Base-by-base conservation (phyloP, 2,888 invertebrate genomes). In the Margaritifera margaritifera region DNA sequence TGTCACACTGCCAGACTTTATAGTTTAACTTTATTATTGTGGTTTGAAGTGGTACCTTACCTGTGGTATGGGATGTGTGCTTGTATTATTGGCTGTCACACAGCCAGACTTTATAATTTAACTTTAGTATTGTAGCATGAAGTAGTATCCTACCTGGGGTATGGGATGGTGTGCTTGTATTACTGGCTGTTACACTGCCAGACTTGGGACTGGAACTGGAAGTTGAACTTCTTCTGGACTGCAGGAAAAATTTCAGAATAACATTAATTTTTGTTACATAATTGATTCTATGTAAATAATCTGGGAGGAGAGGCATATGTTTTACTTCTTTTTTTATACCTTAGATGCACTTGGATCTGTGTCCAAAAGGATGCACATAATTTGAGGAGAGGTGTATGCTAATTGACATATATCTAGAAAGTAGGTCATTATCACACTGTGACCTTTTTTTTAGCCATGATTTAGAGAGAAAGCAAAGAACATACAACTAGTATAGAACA, bases 81-180 rank as follows among this genome's bases (percentile, higher is more conserved):
- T 66, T 22, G 58, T 18, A 24, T 65, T 42, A 53, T n/a, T 27
- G 6, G 24, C 51, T 31, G 18, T 5, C 5, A n/a, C 19, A 62
- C 63, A 11, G 42, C 42, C 42, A 42, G 42, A 42, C 42, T 42
- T 42, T 15, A 42, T 11, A 11, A 15, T n/a, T n/a, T 6, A 53
- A n/a, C 22, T 20, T 24, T 20, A 63, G 24, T 52, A 25, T 54
- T 53, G n/a, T 22, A 15, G 25, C 4, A 19, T 61, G 11, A 53
- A 53, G 22, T 53, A 8, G 11, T 19, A 53, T 5, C 24, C 57
- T 76, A 84, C 84, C 85, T 72, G 85, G 86, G 18, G 86, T 86
- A 75, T 85, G 84, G 59, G 81, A 79, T 15, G 86, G 86, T 8
- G 86, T 86, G 69, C 85, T 85, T 55, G 81, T 72, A 72, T 84